Base-by-base conservation (phyloP, 2,113 vertebrate genomes). In the Felis chaus region DNA sequence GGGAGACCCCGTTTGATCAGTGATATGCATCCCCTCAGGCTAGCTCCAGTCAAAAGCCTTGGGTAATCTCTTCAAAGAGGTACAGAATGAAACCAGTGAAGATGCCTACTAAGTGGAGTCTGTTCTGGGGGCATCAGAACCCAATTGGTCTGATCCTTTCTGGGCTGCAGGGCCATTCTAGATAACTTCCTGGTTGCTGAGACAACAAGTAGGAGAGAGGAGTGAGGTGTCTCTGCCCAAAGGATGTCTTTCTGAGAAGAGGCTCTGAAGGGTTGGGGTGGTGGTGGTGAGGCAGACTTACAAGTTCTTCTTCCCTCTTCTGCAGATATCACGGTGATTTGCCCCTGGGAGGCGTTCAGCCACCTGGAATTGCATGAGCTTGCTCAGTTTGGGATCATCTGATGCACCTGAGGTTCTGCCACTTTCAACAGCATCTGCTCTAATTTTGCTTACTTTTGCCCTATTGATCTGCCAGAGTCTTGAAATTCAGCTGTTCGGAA, bases 301-400 rank as follows among this genome's bases (percentile, higher is more conserved):
- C 69, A 7, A 6, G 21, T 76, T 97, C 95, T 78, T 92, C 23
- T 96, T 97, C 31, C 73, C 19, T 98, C 7, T 98, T 91, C 97
- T 97, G 68, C 97, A 99, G 99, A 99, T 97, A 99, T 99, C 95
- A 99, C 99, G 0, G 99, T 99, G 96, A 99, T 99, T 95, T 99
- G 99, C 82, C 99, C 99, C 53, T 99, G 99, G 99, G 99, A 99
- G 98, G 99, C 99, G 2, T 99, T 99, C 97, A 99, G 98, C 85
- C 99, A 99, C 79, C 97, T 99, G 97, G 99, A 99, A 91, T 94
- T 99, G 55, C 99, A 99, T 0, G 99, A 99, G 94, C 97, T 99
- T 2, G 98, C 99, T 73, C 99, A 99, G 96, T 99, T 99, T 88
- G 99, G 99, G 76, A 99, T 99, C 94, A 99, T 99, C 94, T 99